Percentiles rank a stretch among this genome's conserved stretches.
phyloP scores from a whole-genome alignment of 2,888 invertebrate species.

The Agrochola circellaris region DNA sequence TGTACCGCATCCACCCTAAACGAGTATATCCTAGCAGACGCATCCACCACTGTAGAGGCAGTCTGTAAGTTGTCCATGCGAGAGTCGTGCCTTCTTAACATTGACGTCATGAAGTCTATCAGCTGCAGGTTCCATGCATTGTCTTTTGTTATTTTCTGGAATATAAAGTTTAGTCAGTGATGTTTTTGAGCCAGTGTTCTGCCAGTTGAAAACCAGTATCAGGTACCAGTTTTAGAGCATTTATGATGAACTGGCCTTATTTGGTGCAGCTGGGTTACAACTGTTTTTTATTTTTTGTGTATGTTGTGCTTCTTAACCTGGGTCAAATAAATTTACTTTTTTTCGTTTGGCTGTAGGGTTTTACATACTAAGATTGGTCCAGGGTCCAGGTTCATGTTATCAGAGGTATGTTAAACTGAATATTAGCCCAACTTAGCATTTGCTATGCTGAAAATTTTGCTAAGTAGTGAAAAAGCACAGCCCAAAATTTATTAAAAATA shows the following conservation, averaged over 20 bases:
- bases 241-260: not conserved
- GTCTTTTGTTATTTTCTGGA: conserved; percentile 96
- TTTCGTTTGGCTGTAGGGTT: not conserved
- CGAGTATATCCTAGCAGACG: conserved; percentile 96
- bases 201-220: not conserved
- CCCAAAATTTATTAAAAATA: not conserved
- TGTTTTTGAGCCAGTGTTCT: not conserved
- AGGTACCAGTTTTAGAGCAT: not conserved
- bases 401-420: not conserved
- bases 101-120: conserved; percentile 95
- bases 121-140: conserved; percentile 97
- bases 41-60: conserved; percentile 96
- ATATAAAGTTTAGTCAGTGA: conserved; percentile 31
- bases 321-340: not conserved
- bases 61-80: conserved; percentile 94
- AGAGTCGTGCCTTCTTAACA: conserved; percentile 93
- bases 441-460: not conserved
- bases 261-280: not conserved
- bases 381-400: not conserved
- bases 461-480: not conserved
- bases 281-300: not conserved
- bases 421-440: not conserved
- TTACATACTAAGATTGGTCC: not conserved
- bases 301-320: not conserved
- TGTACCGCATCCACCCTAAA: conserved; percentile 96